A percentile compares a stretch with the other conserved stretches of the same genome.
Conservation (phyloP, 1,140 invertebrate species). For the Nasonia longicornis region DNA sequence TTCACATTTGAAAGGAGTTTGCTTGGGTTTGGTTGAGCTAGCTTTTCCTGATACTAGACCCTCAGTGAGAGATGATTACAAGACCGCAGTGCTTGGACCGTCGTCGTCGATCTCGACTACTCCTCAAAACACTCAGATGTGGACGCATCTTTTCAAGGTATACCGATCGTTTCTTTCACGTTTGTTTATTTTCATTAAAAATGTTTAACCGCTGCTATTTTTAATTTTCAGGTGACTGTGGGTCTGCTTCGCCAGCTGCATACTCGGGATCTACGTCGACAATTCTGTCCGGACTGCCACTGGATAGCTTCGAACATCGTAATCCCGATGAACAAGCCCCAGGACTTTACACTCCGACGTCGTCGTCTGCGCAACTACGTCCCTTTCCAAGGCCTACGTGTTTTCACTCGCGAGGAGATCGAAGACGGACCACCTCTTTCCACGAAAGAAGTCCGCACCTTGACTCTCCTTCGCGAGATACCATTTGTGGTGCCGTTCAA, state of each 20-base stretch:
- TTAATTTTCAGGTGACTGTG: constrained; percentile 67
- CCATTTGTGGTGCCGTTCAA: constrained; percentile 94
- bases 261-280: constrained; percentile 80
- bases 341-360: constrained; percentile 73
- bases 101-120: constrained; percentile 54
- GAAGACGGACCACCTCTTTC: constrained; percentile 87
- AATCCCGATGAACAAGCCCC: constrained; percentile 75
- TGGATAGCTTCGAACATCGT: constrained; percentile 82
- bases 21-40: constrained; percentile 88
- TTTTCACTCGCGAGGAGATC: constrained; percentile 75
- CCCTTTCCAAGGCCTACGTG: constrained; percentile 74
- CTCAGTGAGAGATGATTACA: constrained; percentile 68
- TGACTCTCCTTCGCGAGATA: constrained; percentile 90
- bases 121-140: constrained; percentile 69
- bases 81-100: constrained; percentile 64
- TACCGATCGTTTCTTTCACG: background rate
- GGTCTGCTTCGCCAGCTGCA: constrained; percentile 84
- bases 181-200: background rate
- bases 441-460: constrained; percentile 87
- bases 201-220: constrained; percentile 41
- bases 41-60: constrained; percentile 87
- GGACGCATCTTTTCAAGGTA: constrained; percentile 70
- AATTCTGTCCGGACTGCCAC: constrained; percentile 82
- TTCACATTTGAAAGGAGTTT: constrained; percentile 81
- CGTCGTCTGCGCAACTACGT: constrained; percentile 71